These are phyloP conservation scores for Sebastolobus alascanus DNA, from an alignment of 2,797 vertebrate species.

Conservation along the genomic window DNA sequence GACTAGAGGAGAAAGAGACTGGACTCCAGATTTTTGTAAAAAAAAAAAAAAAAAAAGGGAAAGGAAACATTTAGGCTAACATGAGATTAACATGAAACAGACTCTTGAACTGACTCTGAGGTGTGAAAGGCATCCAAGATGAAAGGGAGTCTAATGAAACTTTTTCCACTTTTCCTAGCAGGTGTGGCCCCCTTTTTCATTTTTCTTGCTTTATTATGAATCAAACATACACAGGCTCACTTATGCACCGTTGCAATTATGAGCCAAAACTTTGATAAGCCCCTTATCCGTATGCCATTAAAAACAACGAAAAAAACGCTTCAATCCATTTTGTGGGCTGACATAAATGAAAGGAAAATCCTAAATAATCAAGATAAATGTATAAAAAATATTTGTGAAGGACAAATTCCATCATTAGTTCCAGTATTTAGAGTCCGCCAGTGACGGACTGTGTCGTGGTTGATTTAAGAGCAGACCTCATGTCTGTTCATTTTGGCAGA, in stretches of 20 bases:
- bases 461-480: constrained; percentile 42
- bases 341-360: constrained; percentile 23
- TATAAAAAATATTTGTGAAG: constrained; percentile 22
- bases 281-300: constrained; percentile 2
- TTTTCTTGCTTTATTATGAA: constrained; percentile 64
- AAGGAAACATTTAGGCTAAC: constrained; percentile 45
- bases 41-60: too few species aligned
- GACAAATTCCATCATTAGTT: constrained; percentile 14
- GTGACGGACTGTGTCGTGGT: constrained; percentile 12
- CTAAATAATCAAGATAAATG: constrained; percentile 16
- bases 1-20: constrained; percentile 29
- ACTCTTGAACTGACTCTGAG: constrained; percentile 46
- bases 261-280: constrained; percentile 29
- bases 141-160: constrained; percentile 66
- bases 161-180: constrained; percentile 63
- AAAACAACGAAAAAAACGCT: constrained; percentile 1
- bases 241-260: constrained; percentile 53
- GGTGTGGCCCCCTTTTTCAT: constrained; percentile 65
- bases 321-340: not conserved
- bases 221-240: constrained; percentile 18
- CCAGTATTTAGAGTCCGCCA: constrained; percentile 12
- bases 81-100: constrained; percentile 70
- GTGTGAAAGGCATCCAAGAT: constrained; percentile 69
- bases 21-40: constrained; percentile 52
- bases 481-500: constrained; percentile 48